phyloP scores from a whole-genome alignment of 2,797 vertebrate genomes.

The Otolemur crassicaudatus region DNA sequence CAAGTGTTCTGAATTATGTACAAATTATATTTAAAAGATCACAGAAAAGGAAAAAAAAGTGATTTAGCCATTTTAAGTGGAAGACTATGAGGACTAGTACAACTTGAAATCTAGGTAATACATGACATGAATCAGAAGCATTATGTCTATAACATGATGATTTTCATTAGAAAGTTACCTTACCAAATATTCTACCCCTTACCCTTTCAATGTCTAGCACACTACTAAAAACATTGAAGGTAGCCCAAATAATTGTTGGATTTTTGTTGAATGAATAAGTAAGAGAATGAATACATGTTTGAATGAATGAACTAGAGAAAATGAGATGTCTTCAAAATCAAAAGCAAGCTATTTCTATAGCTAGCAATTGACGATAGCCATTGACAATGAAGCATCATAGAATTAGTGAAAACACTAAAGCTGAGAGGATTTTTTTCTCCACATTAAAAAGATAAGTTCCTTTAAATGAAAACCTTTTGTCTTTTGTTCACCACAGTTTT shows the following conservation, averaged over 20 bases:
- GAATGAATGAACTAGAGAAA: conserved; percentile 30
- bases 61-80: conserved; percentile 17
- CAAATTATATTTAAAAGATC: neutral
- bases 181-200: neutral
- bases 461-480: neutral
- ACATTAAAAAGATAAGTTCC: neutral
- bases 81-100: neutral
- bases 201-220: neutral
- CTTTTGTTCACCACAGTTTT: neutral
- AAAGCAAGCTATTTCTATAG: neutral
- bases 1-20: neutral
- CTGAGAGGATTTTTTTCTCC: neutral
- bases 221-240: neutral
- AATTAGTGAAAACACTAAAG: neutral
- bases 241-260: neutral
- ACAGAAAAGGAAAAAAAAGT: neutral
- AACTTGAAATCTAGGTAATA: neutral
- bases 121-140: neutral
- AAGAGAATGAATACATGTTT: neutral
- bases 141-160: neutral
- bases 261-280: neutral
- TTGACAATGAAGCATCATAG: neutral
- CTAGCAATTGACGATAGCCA: neutral
- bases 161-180: neutral
- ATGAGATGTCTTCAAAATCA: neutral